Evolutionary conservation across 2,888 invertebrate genomes (phyloP).

Genomic region (Chalcosyrphus nemorum): DNA sequence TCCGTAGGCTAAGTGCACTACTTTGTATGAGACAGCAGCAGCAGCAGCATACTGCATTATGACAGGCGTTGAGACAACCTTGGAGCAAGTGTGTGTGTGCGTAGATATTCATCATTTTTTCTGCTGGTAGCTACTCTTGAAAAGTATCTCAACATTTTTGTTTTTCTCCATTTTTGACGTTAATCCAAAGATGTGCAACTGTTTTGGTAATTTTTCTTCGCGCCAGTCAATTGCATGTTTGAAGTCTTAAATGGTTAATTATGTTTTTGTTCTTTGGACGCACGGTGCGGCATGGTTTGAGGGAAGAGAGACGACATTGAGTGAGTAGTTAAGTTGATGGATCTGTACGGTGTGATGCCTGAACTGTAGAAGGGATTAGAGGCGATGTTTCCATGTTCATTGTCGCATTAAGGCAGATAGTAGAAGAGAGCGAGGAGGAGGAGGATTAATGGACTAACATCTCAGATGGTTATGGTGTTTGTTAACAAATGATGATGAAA

Average conservation of each 20-base stretch:
- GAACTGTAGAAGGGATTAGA: slow-evolving; percentile 61
- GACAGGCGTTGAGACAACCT: slow-evolving; percentile 72
- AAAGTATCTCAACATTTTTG: slow-evolving; percentile 46
- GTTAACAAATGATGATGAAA: slow-evolving; percentile 47
- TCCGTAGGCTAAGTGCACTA: slow-evolving; percentile 63
- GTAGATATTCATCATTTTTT: slow-evolving; percentile 25
- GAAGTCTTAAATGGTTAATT: slow-evolving; percentile 70
- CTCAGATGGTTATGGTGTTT: slow-evolving; percentile 43
- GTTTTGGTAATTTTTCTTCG: slow-evolving; percentile 69
- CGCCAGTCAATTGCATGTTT: slow-evolving; percentile 58
- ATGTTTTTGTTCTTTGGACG: slow-evolving; percentile 53
- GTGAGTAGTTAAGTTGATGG: slow-evolving; percentile 51
- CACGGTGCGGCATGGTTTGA: neutral
- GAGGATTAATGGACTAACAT: slow-evolving; percentile 57
- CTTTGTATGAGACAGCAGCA: slow-evolving; percentile 38
- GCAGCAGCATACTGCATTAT: too few relatives aligned
- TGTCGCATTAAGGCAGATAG: slow-evolving; percentile 56
- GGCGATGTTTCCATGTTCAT: slow-evolving; percentile 48
- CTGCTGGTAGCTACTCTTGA: neutral
- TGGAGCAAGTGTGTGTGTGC: slow-evolving; percentile 62
- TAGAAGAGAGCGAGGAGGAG: neutral
- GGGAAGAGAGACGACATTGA: slow-evolving; percentile 38
- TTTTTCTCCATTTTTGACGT: slow-evolving; percentile 60
- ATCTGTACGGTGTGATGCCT: slow-evolving; percentile 27
- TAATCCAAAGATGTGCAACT: slow-evolving; percentile 71